These are phyloP conservation scores for Sclerodermus sp. DNA, from an alignment of 2,888 invertebrate species.

Conservation along the genomic window DNA sequence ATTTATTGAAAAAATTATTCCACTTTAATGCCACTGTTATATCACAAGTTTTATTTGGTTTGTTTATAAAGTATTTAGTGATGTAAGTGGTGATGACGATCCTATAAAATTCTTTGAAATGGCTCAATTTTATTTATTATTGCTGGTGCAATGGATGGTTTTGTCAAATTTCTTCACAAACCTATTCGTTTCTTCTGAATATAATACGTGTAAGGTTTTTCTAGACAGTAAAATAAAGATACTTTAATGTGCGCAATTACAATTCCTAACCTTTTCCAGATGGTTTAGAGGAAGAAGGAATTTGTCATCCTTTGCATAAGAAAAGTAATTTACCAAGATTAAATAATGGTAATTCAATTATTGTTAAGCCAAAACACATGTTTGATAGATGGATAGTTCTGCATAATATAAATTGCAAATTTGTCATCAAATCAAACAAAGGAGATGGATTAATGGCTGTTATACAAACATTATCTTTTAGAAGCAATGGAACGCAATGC, in stretches of 20 bases:
- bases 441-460: constrained; percentile 59
- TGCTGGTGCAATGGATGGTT: no score
- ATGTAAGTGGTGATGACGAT: no score
- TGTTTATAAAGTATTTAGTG: no score
- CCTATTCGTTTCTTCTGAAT: no score
- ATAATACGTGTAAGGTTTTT: no score
- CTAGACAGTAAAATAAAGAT: not conserved
- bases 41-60: no score
- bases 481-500: constrained; percentile 54
- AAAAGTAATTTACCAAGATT: constrained; percentile 12
- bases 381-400: constrained; percentile 20
- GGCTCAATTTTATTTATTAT: no score
- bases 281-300: constrained; percentile 24
- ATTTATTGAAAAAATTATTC: no score
- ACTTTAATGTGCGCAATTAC: not conserved
- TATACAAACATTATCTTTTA: constrained; percentile 58
- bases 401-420: constrained; percentile 38
- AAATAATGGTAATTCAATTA: constrained; percentile 7
- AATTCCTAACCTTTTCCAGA: constrained; percentile 20
- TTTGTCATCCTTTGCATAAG: constrained; percentile 33
- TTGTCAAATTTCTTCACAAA: no score
- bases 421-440: constrained; percentile 34
- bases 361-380: constrained; percentile 16
- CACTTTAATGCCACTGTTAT: no score
- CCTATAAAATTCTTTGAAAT: no score